Evolutionary conservation across 2,113 vertebrate genomes (phyloP), one percentile per base, ranked within the genome.

Genomic region (Chloropsis cyanopogon): DNA sequence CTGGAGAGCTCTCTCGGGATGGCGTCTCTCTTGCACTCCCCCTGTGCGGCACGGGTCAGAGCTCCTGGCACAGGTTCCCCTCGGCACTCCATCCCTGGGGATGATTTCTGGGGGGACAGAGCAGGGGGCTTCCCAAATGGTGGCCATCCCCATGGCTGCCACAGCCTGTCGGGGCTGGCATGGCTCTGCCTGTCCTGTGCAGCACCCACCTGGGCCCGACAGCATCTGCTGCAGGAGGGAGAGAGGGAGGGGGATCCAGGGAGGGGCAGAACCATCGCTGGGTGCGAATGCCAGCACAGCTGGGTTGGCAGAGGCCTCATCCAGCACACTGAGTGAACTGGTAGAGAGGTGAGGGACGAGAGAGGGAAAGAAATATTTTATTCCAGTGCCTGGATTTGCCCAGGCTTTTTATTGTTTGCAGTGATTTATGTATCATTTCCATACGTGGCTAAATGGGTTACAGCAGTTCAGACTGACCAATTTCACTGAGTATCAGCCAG

Each of bases 131-230:
- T 54, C 53, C 31, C 37, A 42, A 57, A 35, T 6, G 39, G 41
- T 0, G 0, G n/a, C 41, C 1, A 1, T 12, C 4, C 23, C 37
- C 37, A 37, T 10, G 37, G 37, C 37, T 56, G n/a, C 11, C 1
- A 0, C 19, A 6, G 11, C 17, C 35, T 49, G 52, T n/a, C 22
- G 25, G 53, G 31, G 64, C 28, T 1, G 4, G 35, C 13, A 6
- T 0, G 2, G 37, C 35, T 73, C 54, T 83, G 53, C 46, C 46
- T 72, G 8, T 37, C 14, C 42, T 50, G 18, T 47, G 35, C 4
- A 28, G 39, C 26, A 9, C 16, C 6, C 35, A 46, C 26, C 37
- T 4, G 23, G 31, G 20, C 15, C 61, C 4, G 35, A 26, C 2
- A 12, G 24, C 20, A 4, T 18, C 22, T 82, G 53, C 57, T 28